Evolutionary conservation across 2,113 vertebrate species (phyloP), one percentile per base, ranked within the genome.

Genomic region (Podocnemis expansa): DNA sequence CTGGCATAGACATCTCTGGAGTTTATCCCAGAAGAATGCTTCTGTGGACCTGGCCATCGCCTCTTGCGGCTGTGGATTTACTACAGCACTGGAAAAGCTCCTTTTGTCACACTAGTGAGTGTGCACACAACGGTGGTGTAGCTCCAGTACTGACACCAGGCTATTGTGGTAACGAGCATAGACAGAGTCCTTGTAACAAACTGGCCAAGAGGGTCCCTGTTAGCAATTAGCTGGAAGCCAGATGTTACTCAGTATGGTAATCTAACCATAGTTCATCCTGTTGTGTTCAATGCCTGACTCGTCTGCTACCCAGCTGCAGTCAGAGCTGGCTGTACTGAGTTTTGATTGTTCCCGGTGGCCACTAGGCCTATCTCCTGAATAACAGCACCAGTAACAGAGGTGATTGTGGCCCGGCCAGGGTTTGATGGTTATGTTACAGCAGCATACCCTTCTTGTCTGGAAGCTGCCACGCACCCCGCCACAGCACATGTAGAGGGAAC

Each of bases 101-200:
- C 34, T 67, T n/a, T 34, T 67, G 31, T 67, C 60, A 19, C 60
- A 3, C 31, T 34, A 67, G 60, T 8, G 8, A n/a, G 34, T 16
- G 34, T 19, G 31, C 17, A 67, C 7, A n/a, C 60, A 2, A 67
- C 16, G 19, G 60, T 16, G 3, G 34, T 4, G 4, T n/a, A 67
- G 25, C 56, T 52, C 51, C 51, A 17, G 51, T 16, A 52, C 51
- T 5, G 14, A 3, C 51, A 5, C 51, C 4, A 10, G 56, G 56
- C 24, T 27, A 8, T 14, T 67, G 60, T 17, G 34, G 7, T 4
- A 8, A 67, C 6, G n/a, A n/a, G n/a, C n/a, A n/a, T n/a, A n/a
- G 91, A 88, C 88, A 96, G 54, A 93, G 56, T 43, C 78, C 73
- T 56, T 89, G 84, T 27, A 79, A 41, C 24, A 91, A 89, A 88